Percentiles rank a stretch among this genome's conserved stretches.
These are phyloP conservation scores for Chrysolina haemoptera DNA, from an alignment of 2,888 invertebrate species.

Conservation along the genomic window DNA sequence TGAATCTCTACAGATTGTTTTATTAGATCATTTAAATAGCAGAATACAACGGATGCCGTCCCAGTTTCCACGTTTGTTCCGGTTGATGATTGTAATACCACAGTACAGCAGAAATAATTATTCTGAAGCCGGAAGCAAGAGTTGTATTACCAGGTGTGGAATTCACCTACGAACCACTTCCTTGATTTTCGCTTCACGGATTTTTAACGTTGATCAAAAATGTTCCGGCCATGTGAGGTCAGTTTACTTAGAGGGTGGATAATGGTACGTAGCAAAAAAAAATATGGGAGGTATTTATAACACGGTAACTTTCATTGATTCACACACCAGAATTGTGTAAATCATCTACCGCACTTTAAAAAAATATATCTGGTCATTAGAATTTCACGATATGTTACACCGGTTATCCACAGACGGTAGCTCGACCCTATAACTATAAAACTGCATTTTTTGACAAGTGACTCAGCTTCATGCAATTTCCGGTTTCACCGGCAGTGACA, in stretches of 20 bases:
- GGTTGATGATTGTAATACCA: neutral
- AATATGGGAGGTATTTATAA: neutral
- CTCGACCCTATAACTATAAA: too few species aligned
- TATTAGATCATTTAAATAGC: neutral
- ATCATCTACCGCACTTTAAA: too few species aligned
- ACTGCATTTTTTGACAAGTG: too few species aligned
- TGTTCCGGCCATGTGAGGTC: neutral
- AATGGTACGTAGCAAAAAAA: neutral
- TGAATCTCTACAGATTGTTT: too few species aligned
- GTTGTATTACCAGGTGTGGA: slow-evolving; percentile 7
- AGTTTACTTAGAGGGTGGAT: slow-evolving; percentile 3
- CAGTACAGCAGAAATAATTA: slow-evolving; percentile 1
- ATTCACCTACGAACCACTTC: slow-evolving; percentile 8
- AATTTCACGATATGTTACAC: too few species aligned
- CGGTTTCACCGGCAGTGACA: too few species aligned
- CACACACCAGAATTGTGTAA: too few species aligned
- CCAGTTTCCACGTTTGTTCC: slow-evolving; percentile 2
- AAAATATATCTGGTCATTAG: too few species aligned
- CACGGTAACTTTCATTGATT: neutral
- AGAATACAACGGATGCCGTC: neutral
- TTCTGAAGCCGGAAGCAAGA: neutral
- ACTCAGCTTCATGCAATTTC: too few species aligned
- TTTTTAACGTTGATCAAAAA: neutral
- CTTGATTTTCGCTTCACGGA: neutral
- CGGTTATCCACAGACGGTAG: too few species aligned